A percentile compares a stretch with the other conserved stretches of the same genome.
Evolutionary conservation across 2,888 invertebrate genomes (phyloP).

Genomic region (Troides oblongomaculatus): DNA sequence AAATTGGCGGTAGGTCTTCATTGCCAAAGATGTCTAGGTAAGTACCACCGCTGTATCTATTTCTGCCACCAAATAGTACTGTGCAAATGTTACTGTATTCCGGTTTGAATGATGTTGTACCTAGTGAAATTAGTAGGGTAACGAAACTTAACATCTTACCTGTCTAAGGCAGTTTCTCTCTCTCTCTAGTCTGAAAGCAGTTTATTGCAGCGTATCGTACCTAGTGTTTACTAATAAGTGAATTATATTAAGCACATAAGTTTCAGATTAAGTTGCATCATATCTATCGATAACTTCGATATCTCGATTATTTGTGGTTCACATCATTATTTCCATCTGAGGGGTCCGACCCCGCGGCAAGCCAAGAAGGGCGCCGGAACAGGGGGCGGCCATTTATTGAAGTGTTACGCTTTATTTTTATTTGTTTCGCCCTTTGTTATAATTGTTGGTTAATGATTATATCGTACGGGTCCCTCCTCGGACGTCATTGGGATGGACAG

Average conservation of each 20-base stretch:
- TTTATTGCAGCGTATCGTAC: no score
- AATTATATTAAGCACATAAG: constrained; percentile 24
- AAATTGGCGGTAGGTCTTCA: no score
- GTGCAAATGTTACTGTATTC: no score
- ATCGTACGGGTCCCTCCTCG: constrained; percentile 18
- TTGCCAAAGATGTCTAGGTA: no score
- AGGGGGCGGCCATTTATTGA: constrained; percentile 62
- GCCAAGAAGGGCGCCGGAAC: constrained; percentile 42
- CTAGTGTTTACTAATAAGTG: background rate
- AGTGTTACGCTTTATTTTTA: constrained; percentile 69
- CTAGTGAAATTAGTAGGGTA: no score
- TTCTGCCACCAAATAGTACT: no score
- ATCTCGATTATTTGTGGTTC: constrained; percentile 28
- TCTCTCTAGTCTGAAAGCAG: no score
- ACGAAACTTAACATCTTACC: no score
- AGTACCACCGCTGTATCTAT: no score
- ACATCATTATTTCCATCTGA: constrained; percentile 50
- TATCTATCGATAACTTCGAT: constrained; percentile 47
- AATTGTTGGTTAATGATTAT: constrained; percentile 68
- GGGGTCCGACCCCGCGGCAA: constrained; percentile 56
- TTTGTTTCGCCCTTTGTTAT: constrained; percentile 62
- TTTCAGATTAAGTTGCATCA: constrained; percentile 40
- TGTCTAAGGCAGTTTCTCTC: no score
- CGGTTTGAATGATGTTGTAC: no score
- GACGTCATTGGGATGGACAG: constrained; percentile 27